Conservation (phyloP, 2,888 invertebrate genomes). For the Itoplectis maculator region DNA sequence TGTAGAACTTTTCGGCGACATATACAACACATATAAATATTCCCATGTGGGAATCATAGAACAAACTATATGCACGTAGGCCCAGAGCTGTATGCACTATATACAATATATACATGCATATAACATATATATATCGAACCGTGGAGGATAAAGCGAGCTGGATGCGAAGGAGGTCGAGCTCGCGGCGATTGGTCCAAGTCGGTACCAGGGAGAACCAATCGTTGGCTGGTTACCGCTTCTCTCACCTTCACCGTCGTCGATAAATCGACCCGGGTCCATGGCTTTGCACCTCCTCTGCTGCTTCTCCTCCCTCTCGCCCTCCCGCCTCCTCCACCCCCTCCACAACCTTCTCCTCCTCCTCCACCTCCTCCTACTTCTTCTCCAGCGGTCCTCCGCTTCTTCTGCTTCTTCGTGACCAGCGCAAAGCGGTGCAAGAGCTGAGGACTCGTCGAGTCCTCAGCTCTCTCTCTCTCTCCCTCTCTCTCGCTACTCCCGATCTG, state of each 20-base stretch:
- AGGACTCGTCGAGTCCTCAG: slow-evolving; percentile 48
- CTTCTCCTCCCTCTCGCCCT: slow-evolving; percentile 70
- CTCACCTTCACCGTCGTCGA: slow-evolving; percentile 73
- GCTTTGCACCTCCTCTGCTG: slow-evolving; percentile 68
- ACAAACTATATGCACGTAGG: not conserved
- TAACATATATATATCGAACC: slow-evolving; percentile 20
- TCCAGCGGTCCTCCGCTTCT: slow-evolving; percentile 53
- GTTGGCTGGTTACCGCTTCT: slow-evolving; percentile 76
- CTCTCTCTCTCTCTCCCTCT: slow-evolving; percentile 28
- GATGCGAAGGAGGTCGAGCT: slow-evolving; percentile 76
- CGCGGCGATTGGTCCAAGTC: slow-evolving; percentile 77
- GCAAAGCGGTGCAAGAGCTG: slow-evolving; percentile 50
- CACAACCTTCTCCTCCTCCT: slow-evolving; percentile 60
- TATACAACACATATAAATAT: too few species aligned
- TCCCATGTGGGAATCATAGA: too few species aligned
- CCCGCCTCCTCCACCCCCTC: slow-evolving; percentile 64
- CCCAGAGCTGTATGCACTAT: not conserved
- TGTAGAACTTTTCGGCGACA: too few species aligned
- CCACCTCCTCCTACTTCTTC: slow-evolving; percentile 47
- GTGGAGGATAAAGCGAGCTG: slow-evolving; percentile 47
- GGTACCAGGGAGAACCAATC: slow-evolving; percentile 79
- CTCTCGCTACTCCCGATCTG: slow-evolving; percentile 60
- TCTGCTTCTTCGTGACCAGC: slow-evolving; percentile 62
- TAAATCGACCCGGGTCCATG: slow-evolving; percentile 69
- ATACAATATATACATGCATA: too few species aligned